Conservation (phyloP, 2,888 invertebrate genomes). For the Kuschelorhynchus macadamiae region DNA sequence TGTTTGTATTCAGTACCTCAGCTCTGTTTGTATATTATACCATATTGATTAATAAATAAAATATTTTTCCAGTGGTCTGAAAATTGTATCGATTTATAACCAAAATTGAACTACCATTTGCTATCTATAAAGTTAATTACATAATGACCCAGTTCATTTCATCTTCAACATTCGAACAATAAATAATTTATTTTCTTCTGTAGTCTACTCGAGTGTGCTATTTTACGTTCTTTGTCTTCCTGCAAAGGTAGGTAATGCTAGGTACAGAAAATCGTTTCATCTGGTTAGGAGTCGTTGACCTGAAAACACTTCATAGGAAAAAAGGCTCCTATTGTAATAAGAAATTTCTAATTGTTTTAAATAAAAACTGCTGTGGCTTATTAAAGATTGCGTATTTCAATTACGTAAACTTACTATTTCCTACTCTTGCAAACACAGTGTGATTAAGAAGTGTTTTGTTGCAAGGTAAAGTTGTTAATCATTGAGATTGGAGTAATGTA, state of each 20-base stretch:
- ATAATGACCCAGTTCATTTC: too few species aligned
- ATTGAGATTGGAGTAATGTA: too few species aligned
- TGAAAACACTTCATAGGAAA: constrained; percentile 29
- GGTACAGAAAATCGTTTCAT: constrained; percentile 4
- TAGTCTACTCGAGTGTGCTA: constrained; percentile 15
- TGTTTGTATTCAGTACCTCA: too few species aligned
- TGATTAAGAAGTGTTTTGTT: too few species aligned
- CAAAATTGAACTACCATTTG: too few species aligned
- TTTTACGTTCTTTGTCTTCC: constrained; percentile 29
- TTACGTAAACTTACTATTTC: neutral
- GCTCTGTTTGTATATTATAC: too few species aligned
- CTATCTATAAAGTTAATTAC: too few species aligned
- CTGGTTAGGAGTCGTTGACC: constrained; percentile 29
- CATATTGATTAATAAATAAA: too few species aligned
- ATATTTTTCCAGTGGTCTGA: too few species aligned
- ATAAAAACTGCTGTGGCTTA: constrained; percentile 22
- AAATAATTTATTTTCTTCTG: constrained; percentile 24
- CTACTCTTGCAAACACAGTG: neutral
- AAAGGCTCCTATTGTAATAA: constrained; percentile 17
- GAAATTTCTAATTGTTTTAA: constrained; percentile 33
- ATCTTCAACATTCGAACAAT: constrained; percentile 11
- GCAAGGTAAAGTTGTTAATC: too few species aligned
- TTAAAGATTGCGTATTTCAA: constrained; percentile 2
- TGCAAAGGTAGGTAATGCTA: constrained; percentile 5
- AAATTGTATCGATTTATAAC: too few species aligned